These are phyloP conservation scores for Drosophila tropicalis DNA, from an alignment of 1,140 invertebrate genomes.

Conservation along the genomic window DNA sequence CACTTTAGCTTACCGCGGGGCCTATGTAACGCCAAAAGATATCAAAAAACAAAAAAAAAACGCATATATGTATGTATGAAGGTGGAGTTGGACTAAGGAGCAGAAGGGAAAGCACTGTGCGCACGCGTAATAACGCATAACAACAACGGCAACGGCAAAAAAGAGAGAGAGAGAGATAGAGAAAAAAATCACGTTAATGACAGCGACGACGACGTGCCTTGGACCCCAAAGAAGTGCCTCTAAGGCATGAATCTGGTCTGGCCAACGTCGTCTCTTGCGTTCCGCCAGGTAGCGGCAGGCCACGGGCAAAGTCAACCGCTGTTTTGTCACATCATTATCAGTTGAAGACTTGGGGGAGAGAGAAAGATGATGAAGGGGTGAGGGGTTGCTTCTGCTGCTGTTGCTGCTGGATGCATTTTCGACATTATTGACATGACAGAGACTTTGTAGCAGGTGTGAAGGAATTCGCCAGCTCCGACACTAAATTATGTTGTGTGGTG, in stretches of 20 bases:
- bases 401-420: constrained; percentile 48
- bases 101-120: constrained; percentile 35
- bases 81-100: background rate
- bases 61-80: background rate
- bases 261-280: constrained; percentile 1
- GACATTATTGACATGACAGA: constrained; percentile 81
- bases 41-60: constrained; percentile 52
- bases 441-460: constrained; percentile 73
- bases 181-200: constrained; percentile 71
- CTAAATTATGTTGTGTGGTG: constrained; percentile 75
- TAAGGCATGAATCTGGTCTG: constrained; percentile 12
- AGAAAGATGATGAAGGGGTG: background rate
- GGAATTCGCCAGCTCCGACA: constrained; percentile 68
- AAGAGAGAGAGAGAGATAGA: too few relatives aligned
- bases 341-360: constrained; percentile 39
- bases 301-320: constrained; percentile 66
- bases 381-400: constrained; percentile 3
- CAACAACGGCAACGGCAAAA: constrained; percentile 46
- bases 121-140: constrained; percentile 79
- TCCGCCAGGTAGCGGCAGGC: constrained; percentile 39
- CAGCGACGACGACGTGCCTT: constrained; percentile 53
- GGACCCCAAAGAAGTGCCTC: constrained; percentile 25
- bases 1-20: constrained; percentile 75
- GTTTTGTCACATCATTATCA: constrained; percentile 82
- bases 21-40: constrained; percentile 58